Percentiles rank a stretch among this genome's conserved stretches.
Conservation (phyloP, 2,113 vertebrate species). For the Heteronetta atricapilla region DNA sequence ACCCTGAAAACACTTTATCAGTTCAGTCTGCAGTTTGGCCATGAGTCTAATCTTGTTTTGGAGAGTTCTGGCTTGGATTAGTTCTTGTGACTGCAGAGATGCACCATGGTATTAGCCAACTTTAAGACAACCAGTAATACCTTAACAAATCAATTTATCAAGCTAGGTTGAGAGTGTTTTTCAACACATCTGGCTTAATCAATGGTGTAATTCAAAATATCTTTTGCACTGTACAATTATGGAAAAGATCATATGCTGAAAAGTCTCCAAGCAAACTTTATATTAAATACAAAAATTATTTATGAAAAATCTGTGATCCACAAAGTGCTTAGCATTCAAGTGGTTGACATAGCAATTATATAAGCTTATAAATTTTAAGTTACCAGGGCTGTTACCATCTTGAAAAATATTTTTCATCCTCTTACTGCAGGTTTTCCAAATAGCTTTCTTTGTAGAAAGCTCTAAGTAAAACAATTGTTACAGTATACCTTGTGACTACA, state of each 20-base stretch:
- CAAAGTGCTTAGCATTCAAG: conserved; percentile 85
- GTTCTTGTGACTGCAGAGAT: conserved; percentile 54
- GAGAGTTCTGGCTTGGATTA: conserved; percentile 68
- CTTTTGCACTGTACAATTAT: conserved; percentile 82
- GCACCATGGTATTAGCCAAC: conserved; percentile 18
- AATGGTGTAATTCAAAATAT: conserved; percentile 75
- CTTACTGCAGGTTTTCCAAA: conserved; percentile 72
- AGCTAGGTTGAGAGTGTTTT: conserved; percentile 58
- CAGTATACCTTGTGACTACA: conserved; percentile 88
- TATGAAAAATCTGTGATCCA: conserved; percentile 85
- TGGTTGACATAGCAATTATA: conserved; percentile 75
- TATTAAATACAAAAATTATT: conserved; percentile 85
- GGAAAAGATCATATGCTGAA: conserved; percentile 82
- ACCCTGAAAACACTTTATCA: neutral
- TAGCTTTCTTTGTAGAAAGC: conserved; percentile 85
- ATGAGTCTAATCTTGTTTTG: conserved; percentile 58
- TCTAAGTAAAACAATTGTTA: conserved; percentile 84
- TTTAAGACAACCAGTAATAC: conserved; percentile 41
- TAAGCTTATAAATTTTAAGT: conserved; percentile 70
- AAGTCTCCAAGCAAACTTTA: conserved; percentile 83
- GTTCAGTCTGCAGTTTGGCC: conserved; percentile 52
- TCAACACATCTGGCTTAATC: conserved; percentile 60
- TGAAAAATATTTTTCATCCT: conserved; percentile 74
- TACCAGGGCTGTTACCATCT: conserved; percentile 82
- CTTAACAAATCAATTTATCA: conserved; percentile 8